Base-by-base conservation (phyloP, 2,888 invertebrate genomes). In the Ectemnius cavifrons region DNA sequence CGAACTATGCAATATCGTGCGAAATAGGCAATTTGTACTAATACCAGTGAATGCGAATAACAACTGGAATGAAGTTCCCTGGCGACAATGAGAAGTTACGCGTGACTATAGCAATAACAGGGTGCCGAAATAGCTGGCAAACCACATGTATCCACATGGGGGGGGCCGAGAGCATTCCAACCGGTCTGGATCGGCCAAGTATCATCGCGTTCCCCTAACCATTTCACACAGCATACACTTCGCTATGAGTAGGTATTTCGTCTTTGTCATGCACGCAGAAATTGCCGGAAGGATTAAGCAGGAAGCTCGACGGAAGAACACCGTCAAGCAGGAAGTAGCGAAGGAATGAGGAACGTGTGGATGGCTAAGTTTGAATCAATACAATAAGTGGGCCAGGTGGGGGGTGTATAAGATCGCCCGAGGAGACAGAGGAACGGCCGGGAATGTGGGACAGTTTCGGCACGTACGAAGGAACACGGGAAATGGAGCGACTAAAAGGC, bases 371-470 rank as follows among this genome's bases (percentile, higher is more conserved):
- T 89, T 89, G 88, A 90, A 90, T 90, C 90, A 90, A 90, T 90
- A 90, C 89, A 86, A 89, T 89, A 89, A 90, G 89, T 87, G 88
- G 87, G 85, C 84, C 88, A 89, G 89, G 88, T 87, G 88, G 89
- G 89, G 87, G 84, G 69, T 75, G 87, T 78, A 78, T 88, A 87
- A 88, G 88, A 87, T 83, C 75, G 77, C 78, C 75, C 78, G 80
- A 80, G 80, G 78, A 83, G 78, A 80, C 78, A 73, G 70, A 73
- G 79, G 80, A 82, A 82, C 76, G 72, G 57, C 27, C 63, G 67
- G 80, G 80, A 83, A 83, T 79, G 70, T 73, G 80, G 81, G 75
- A 71, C 78, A 66, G 79, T 80, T 77, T 82, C 67, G 71, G 62
- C 67, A 72, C 75, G 78, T 79, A 81, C 77, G 75, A 71, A 80